A percentile compares a stretch with the other conserved stretches of the same genome.
Conservation (phyloP, 2,797 vertebrate genomes). For the Sebastes hubbsi region DNA sequence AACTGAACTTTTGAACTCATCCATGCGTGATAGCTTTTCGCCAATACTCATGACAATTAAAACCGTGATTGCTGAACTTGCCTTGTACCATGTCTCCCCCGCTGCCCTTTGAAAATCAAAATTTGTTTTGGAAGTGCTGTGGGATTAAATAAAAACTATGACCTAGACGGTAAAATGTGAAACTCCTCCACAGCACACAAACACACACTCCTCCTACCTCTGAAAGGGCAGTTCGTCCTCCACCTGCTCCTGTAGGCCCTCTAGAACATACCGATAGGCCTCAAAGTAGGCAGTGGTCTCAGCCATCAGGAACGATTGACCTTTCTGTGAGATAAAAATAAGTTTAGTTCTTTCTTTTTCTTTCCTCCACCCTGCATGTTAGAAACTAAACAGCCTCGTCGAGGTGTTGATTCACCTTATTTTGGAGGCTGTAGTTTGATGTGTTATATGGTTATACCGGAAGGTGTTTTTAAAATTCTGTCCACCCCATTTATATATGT, state of each 20-base stretch:
- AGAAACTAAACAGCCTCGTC: background rate
- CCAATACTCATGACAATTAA: slow-evolving; percentile 2
- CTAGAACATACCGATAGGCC: slow-evolving; percentile 91
- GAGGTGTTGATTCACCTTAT: background rate
- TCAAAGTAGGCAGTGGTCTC: slow-evolving; percentile 97
- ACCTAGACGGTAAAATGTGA: slow-evolving; percentile 8
- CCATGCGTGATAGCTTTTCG: background rate
- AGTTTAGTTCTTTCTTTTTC: background rate
- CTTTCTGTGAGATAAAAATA: slow-evolving; percentile 41
- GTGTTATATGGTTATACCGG: background rate
- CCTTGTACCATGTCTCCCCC: background rate
- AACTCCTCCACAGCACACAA: background rate
- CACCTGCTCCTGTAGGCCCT: slow-evolving; percentile 87
- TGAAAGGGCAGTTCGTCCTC: slow-evolving; percentile 91
- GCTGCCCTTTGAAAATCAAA: background rate
- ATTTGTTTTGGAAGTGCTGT: background rate
- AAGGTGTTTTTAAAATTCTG: background rate
- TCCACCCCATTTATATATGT: background rate
- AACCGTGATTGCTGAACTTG: background rate
- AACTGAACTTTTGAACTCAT: slow-evolving; percentile 18
- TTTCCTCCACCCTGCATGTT: background rate
- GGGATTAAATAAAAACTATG: background rate
- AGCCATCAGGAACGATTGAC: slow-evolving; percentile 90
- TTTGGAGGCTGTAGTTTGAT: background rate
- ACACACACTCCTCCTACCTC: slow-evolving; percentile 72